A percentile compares a stretch with the other conserved stretches of the same genome.
These are phyloP conservation scores for Xenopus tropicalis DNA, from an alignment of 2,113 vertebrate species.

Conservation along the genomic window DNA sequence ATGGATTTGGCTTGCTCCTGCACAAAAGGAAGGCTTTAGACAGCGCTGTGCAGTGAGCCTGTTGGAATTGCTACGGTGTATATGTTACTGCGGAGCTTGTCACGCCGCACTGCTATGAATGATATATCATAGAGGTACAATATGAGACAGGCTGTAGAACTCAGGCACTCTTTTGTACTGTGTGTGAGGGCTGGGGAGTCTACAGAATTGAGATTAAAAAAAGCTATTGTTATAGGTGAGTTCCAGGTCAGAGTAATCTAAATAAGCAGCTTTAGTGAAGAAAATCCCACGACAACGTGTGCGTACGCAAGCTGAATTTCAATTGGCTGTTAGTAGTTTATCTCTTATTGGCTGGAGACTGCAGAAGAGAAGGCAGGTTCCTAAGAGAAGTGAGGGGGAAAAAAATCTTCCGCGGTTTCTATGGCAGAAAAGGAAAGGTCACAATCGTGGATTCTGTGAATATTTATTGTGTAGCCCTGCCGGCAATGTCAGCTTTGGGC, in stretches of 20 bases:
- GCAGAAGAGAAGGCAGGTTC: constrained; percentile 4
- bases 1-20: constrained; percentile 5
- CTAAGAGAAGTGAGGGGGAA: not conserved
- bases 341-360: constrained; percentile 28
- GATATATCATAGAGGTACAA: constrained; percentile 22
- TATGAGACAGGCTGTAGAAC: not conserved
- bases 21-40: constrained; percentile 12
- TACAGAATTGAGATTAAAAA: not conserved
- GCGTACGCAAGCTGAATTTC: not conserved
- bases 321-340: constrained; percentile 19
- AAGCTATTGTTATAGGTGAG: constrained; percentile 3
- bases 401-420: constrained; percentile 30
- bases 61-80: not conserved
- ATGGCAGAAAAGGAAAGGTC: constrained; percentile 34
- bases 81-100: not conserved
- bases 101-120: constrained; percentile 18
- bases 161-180: not conserved
- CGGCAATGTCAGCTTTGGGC: not conserved
- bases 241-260: constrained; percentile 21
- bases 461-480: constrained; percentile 5
- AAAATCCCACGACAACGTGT: not conserved
- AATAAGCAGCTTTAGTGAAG: constrained; percentile 25
- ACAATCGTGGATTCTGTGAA: constrained; percentile 18
- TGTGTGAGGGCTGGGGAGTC: not conserved
- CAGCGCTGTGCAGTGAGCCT: constrained; percentile 6